Percentiles rank a stretch among this genome's conserved stretches.
phyloP scores from a whole-genome alignment of 2,797 vertebrate species.

The Simalia tracyae region DNA sequence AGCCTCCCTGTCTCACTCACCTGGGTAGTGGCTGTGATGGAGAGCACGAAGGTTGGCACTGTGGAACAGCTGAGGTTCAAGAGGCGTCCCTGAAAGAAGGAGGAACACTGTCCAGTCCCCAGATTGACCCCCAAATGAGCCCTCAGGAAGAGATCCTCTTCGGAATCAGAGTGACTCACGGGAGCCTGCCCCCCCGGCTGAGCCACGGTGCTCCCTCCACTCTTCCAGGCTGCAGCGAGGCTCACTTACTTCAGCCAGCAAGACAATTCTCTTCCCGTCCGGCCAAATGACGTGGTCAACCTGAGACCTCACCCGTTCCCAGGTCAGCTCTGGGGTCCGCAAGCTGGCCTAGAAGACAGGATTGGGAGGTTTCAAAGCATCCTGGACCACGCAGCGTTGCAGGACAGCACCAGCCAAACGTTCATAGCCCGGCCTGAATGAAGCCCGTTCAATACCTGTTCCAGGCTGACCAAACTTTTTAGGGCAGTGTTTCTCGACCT shows the following conservation, averaged over 20 bases:
- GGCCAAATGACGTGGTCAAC: conserved; percentile 98
- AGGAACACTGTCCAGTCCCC: neutral
- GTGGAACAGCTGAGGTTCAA: conserved; percentile 97
- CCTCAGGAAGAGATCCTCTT: neutral
- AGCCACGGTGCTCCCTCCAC: neutral
- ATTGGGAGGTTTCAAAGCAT: rapidly evolving
- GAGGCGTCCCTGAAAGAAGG: conserved; percentile 84
- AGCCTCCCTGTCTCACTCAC: conserved; percentile 59
- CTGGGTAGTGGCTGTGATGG: conserved; percentile 97
- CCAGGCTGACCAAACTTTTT: neutral
- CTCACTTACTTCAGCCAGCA: conserved; percentile 89
- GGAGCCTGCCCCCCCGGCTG: neutral
- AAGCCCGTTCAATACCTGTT: neutral
- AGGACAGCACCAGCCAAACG: neutral
- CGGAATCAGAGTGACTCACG: rapidly evolving
- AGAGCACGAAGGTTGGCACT: conserved; percentile 95
- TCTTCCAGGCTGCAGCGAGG: rapidly evolving
- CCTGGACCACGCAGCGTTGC: no score
- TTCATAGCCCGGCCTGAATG: neutral
- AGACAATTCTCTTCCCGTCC: conserved; percentile 93
- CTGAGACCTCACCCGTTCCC: conserved; percentile 96
- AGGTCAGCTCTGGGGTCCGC: conserved; percentile 92
- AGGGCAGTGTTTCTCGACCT: neutral
- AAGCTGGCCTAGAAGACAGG: conserved; percentile 85
- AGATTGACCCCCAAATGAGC: neutral